phyloP scores from a whole-genome alignment of 2,113 vertebrate genomes.

The Myiagra hebetior region DNA sequence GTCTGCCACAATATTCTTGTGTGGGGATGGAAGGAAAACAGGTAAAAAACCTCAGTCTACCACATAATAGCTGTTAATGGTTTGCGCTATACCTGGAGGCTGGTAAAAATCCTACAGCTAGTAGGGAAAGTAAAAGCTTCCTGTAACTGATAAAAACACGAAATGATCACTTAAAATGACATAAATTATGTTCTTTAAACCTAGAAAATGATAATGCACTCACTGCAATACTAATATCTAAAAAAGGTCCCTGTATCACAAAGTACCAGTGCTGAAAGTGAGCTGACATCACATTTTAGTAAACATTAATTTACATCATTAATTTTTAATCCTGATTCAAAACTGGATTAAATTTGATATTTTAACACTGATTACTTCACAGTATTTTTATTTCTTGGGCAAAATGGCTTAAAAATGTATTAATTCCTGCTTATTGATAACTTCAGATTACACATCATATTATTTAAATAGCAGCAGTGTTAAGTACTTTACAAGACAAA shows the following conservation, averaged over 20 bases:
- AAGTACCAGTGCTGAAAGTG: neutral
- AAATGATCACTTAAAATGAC: neutral
- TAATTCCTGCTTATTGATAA: neutral
- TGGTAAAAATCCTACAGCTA: neutral
- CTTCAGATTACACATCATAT: neutral
- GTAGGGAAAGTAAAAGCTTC: neutral
- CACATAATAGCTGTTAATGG: neutral
- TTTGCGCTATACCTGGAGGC: neutral
- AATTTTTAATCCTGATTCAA: neutral
- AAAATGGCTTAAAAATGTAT: neutral
- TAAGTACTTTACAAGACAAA: neutral
- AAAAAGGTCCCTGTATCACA: neutral
- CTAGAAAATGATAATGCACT: accelerated
- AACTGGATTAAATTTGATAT: neutral
- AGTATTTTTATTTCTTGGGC: neutral
- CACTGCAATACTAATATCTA: neutral
- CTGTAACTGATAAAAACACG: neutral
- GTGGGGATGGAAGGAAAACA: neutral
- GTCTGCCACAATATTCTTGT: neutral
- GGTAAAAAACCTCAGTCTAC: neutral
- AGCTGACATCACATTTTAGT: neutral
- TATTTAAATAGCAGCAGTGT: neutral
- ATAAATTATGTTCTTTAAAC: neutral
- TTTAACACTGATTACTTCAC: neutral
- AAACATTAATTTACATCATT: neutral